phyloP scores from a whole-genome alignment of 2,797 vertebrate species.

The Hephaestus fuliginosus region DNA sequence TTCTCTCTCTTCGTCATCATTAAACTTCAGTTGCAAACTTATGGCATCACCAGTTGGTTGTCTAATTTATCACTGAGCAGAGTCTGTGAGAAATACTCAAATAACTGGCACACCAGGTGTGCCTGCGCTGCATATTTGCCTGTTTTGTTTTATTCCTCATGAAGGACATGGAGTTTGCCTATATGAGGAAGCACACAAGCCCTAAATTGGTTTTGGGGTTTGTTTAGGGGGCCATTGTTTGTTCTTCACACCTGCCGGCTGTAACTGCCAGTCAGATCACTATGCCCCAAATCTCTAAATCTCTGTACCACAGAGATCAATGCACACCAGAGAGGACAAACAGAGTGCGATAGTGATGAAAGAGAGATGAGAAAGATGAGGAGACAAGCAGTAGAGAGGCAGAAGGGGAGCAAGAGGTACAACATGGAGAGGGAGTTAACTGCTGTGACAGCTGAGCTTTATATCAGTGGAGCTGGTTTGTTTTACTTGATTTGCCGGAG shows the following conservation, averaged over 20 bases:
- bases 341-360: constrained; percentile 56
- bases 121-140: constrained; percentile 71
- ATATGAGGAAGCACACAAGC: constrained; percentile 76
- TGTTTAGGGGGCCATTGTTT: constrained; percentile 78
- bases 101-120: constrained; percentile 73
- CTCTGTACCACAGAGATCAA: constrained; percentile 76
- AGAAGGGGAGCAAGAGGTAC: constrained; percentile 35
- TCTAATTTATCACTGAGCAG: constrained; percentile 69
- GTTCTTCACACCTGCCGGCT: constrained; percentile 75
- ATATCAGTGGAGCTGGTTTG: constrained; percentile 45
- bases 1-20: constrained; percentile 74
- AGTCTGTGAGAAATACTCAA: constrained; percentile 52
- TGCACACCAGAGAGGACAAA: constrained; percentile 73
- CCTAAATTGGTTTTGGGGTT: constrained; percentile 82
- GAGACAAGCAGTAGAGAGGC: constrained; percentile 35
- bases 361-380: constrained; percentile 57
- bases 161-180: constrained; percentile 76
- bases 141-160: constrained; percentile 71
- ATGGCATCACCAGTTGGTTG: constrained; percentile 59
- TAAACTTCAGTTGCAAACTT: constrained; percentile 71
- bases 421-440: constrained; percentile 34
- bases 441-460: constrained; percentile 53
- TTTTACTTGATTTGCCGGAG: constrained; percentile 51
- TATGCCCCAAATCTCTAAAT: constrained; percentile 76
- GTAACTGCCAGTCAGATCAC: constrained; percentile 75